A percentile compares a stretch with the other conserved stretches of the same genome.
Conservation (phyloP, 2,113 vertebrate species). For the Myrmophylax atrothorax region DNA sequence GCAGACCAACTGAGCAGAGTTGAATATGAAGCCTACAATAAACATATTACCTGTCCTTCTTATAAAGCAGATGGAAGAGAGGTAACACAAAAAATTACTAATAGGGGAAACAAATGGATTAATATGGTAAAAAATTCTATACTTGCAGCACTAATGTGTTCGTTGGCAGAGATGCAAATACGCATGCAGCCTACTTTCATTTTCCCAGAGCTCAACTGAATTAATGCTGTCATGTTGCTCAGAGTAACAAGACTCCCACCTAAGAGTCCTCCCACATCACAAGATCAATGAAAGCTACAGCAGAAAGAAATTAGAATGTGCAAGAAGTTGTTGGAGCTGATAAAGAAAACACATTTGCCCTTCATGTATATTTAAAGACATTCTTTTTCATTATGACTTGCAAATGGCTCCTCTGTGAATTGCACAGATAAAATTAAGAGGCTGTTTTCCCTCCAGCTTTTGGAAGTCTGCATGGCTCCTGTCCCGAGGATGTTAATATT, state of each 20-base stretch:
- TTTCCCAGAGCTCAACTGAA: slow-evolving; percentile 55
- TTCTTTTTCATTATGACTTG: slow-evolving; percentile 60
- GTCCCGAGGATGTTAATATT: background rate
- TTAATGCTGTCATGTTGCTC: slow-evolving; percentile 41
- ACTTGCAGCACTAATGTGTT: slow-evolving; percentile 19
- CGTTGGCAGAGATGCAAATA: slow-evolving; percentile 51
- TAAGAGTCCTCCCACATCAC: slow-evolving; percentile 2
- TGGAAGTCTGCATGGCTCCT: background rate
- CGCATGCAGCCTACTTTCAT: slow-evolving; percentile 24
- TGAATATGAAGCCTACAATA: background rate
- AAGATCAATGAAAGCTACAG: slow-evolving; percentile 66
- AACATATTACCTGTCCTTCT: background rate
- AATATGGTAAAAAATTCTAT: background rate
- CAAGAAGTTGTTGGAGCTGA: slow-evolving; percentile 49
- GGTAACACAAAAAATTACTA: background rate
- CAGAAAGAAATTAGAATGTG: slow-evolving; percentile 56
- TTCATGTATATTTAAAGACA: slow-evolving; percentile 75
- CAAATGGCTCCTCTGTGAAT: slow-evolving; percentile 44
- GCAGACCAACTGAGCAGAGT: background rate
- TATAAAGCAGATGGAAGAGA: background rate
- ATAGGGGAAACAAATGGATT: background rate
- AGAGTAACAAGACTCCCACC: slow-evolving; percentile 62
- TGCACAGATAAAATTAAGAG: background rate
- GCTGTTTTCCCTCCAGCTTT: fast-evolving
- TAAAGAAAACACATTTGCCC: slow-evolving; percentile 72